phyloP scores from a whole-genome alignment of 2,113 vertebrate genomes.

The Anolis carolinensis region DNA sequence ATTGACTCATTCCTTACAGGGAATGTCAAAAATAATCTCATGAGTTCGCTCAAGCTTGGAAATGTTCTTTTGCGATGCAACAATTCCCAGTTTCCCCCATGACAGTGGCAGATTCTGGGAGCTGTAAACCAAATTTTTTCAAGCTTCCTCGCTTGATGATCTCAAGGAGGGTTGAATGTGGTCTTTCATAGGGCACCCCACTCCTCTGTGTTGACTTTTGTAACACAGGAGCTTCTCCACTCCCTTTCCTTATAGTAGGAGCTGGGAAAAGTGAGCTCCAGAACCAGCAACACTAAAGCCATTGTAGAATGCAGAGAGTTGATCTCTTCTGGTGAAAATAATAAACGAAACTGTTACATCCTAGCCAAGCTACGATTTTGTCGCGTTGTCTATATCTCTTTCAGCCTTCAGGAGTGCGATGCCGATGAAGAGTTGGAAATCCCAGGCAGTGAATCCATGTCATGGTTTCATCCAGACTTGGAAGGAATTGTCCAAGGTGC shows the following conservation, averaged over 20 bases:
- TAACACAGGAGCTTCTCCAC: too few relatives aligned
- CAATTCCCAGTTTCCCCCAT: background rate
- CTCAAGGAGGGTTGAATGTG: background rate
- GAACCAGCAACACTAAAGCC: background rate
- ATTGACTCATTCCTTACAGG: background rate
- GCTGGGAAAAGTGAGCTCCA: background rate
- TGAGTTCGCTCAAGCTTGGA: background rate
- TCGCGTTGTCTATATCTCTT: background rate
- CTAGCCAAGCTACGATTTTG: too few relatives aligned
- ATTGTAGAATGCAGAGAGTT: background rate
- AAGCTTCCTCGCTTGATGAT: too few relatives aligned
- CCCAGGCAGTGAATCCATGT: too few relatives aligned
- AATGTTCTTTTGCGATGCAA: background rate
- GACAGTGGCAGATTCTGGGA: background rate
- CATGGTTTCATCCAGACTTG: too few relatives aligned
- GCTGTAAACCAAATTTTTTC: background rate
- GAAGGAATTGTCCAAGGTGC: background rate
- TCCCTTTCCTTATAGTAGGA: background rate
- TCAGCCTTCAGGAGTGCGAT: background rate
- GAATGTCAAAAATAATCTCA: background rate
- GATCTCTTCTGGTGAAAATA: background rate
- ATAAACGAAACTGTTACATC: conserved; percentile 2
- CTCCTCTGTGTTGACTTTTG: too few relatives aligned
- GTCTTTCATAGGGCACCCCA: background rate
- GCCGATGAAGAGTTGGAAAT: too few relatives aligned